A percentile compares a stretch with the other conserved stretches of the same genome.
Conservation (phyloP, 2,797 vertebrate species). For the Sebastes itinus region DNA sequence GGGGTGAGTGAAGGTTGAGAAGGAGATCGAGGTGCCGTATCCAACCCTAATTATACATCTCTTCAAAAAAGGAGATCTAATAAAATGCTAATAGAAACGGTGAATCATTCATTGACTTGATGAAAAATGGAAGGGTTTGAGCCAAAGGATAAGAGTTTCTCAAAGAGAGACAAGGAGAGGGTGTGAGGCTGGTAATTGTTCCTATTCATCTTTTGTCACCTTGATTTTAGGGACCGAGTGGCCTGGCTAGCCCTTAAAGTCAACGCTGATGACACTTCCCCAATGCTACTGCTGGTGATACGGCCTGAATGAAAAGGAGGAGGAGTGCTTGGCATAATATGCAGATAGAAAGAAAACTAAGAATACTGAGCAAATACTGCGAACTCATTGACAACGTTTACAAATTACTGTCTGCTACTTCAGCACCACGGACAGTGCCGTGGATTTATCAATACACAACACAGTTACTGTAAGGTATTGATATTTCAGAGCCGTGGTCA, state of each 20-base stretch:
- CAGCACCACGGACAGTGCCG: not conserved
- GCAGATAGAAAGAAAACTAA: not conserved
- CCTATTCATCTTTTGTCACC: conserved; percentile 77
- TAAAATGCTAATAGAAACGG: conserved; percentile 79
- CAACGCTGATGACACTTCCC: conserved; percentile 31
- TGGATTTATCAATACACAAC: not conserved
- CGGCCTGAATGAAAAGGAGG: not conserved
- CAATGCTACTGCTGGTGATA: not conserved
- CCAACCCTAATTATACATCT: conserved; percentile 72
- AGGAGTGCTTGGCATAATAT: not conserved
- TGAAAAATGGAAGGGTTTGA: conserved; percentile 75
- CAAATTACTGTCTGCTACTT: not conserved
- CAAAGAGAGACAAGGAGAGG: conserved; percentile 61
- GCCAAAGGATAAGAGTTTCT: conserved; percentile 62
- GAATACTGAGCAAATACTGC: not conserved
- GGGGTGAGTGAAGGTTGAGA: conserved; percentile 56
- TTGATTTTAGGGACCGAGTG: conserved; percentile 43
- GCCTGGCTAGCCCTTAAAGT: conserved; percentile 54
- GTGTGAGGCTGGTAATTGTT: conserved; percentile 74
- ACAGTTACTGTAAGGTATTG: not conserved
- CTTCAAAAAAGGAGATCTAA: conserved; percentile 74
- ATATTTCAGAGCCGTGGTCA: not conserved
- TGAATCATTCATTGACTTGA: conserved; percentile 81
- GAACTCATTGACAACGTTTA: not conserved
- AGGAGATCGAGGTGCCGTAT: conserved; percentile 39